Percentiles rank a stretch among this genome's conserved stretches.
Evolutionary conservation across 2,113 vertebrate genomes (phyloP).

Genomic region (Fulica atra): DNA sequence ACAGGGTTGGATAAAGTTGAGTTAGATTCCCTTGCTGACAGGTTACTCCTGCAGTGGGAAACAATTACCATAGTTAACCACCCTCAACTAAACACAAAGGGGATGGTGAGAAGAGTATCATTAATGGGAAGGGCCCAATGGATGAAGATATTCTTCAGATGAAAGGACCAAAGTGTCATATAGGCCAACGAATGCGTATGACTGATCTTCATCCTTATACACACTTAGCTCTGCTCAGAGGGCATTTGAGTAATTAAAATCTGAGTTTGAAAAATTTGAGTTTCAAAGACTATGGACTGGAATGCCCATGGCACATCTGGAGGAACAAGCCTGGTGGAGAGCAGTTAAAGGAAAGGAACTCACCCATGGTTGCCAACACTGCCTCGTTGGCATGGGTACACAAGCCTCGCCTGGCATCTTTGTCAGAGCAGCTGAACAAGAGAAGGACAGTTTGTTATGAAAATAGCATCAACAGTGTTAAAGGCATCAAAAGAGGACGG

Average conservation of each 20-base stretch:
- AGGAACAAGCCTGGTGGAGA: not conserved
- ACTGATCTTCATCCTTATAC: not conserved
- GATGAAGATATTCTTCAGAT: not conserved
- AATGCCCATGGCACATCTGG: not conserved
- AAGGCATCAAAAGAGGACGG: not conserved
- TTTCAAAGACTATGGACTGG: not conserved
- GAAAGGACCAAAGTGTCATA: not conserved
- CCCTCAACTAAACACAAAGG: not conserved
- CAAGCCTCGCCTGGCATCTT: conserved; percentile 68
- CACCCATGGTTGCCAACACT: conserved; percentile 77
- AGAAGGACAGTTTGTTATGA: conserved; percentile 39
- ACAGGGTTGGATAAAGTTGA: not conserved
- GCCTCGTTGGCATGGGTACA: conserved; percentile 74
- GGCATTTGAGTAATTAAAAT: not conserved
- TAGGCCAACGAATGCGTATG: not conserved
- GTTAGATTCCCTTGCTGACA: not conserved
- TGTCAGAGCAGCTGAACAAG: conserved; percentile 78
- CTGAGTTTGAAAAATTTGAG: not conserved
- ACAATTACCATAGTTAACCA: not conserved
- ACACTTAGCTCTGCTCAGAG: not conserved
- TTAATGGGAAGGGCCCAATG: not conserved
- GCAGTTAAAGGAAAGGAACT: conserved; percentile 11
- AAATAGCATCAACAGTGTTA: not conserved
- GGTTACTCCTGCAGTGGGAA: not conserved
- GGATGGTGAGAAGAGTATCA: not conserved